Evolutionary conservation across 1,140 invertebrate genomes (phyloP), one percentile per base, ranked within the genome.

Genomic region (Drosophila hydei): DNA sequence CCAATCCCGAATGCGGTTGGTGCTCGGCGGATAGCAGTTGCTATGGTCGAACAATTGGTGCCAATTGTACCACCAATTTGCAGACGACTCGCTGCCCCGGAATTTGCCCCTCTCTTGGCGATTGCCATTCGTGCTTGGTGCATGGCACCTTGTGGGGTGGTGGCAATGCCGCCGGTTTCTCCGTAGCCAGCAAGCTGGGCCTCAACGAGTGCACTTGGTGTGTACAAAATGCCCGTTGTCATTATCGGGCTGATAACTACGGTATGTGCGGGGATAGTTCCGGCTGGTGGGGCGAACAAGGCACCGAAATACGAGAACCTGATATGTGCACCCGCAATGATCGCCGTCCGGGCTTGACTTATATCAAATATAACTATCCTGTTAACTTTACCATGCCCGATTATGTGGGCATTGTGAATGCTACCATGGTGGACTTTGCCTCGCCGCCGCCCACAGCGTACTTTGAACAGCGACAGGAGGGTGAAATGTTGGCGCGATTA

Each of bases 1-100:
- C 96, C 0, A 97, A 98, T 93, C 96, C 97, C 0, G 97, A 98
- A 91, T 99, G 98, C 91, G 96, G 97, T 11, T 98, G 97, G 97
- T 99, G 98, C 92, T 96, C 95, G 1, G 95, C 95, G 30, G 95
- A 96, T 77, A 95, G 95, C 91, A 94, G 94, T 71, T 97, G 97
- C 77, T 97, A 97, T 77, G 96, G 96, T 0, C 93, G 96, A 59
- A 96, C 96, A 6, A 94, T 96, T 30, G 96, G 96, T 0, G 95
- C 96, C 14, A 95, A 95, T 79, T 97, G 96, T 78, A 97, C 96
- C 0, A 97, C 96, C 1, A 98, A 98, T 92, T 91, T 98, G 27
- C 96, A 97, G 92, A 97, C 96, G 0, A 95, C 96, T 1, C 93
- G 95, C 2, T 98, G 97, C 92, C 96, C 96, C 0, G 97, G 97